Percentiles rank a stretch among this genome's conserved stretches.
Evolutionary conservation across 2,113 vertebrate species (phyloP).

Genomic region (Seriola dumerili): DNA sequence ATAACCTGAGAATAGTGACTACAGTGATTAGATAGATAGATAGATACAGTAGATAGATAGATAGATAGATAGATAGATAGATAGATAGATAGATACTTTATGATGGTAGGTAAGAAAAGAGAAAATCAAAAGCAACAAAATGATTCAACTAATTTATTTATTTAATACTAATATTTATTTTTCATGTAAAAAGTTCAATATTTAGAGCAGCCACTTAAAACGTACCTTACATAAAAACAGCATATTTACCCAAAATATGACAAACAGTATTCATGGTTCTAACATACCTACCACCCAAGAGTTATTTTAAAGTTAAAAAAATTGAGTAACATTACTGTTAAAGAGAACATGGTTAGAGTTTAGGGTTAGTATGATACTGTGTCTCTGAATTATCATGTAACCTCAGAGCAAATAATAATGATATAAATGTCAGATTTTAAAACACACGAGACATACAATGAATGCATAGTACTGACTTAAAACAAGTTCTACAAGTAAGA

Average conservation of each 20-base stretch:
- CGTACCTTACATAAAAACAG: neutral
- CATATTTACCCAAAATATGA: neutral
- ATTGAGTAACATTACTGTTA: neutral
- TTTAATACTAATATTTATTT: constrained; percentile 18
- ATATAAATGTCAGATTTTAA: neutral
- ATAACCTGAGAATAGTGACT: rapidly evolving
- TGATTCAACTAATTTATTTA: neutral
- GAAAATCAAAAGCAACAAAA: no score
- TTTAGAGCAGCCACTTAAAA: constrained; percentile 7
- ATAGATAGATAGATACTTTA: no score
- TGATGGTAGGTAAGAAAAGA: no score
- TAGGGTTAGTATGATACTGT: neutral
- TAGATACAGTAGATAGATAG: no score
- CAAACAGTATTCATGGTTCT: neutral
- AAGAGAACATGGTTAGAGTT: neutral
- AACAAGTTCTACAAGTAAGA: constrained; percentile 25
- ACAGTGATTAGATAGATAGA: no score
- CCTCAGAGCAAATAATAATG: neutral
- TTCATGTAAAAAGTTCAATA: neutral
- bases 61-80: no score
- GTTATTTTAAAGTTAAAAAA: neutral
- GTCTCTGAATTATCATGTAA: neutral
- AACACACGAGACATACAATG: neutral
- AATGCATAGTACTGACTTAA: neutral
- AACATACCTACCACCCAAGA: neutral